Conservation (phyloP, 2,113 vertebrate species). For the Corynorhinus townsendii region DNA sequence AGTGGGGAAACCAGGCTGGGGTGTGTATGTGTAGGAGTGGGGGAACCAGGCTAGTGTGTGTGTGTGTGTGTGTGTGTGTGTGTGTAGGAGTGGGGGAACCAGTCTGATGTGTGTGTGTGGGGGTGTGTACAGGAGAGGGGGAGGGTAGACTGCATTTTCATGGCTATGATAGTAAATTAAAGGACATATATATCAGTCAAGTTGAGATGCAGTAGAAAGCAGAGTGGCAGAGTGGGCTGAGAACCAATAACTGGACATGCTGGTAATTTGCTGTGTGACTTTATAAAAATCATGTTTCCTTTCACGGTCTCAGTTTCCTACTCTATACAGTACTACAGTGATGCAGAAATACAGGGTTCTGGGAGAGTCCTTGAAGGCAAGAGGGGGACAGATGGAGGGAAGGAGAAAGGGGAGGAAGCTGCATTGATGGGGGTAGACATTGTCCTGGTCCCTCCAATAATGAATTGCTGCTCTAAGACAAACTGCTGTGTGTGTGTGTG, state of each 20-base stretch:
- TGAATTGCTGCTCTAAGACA: neutral
- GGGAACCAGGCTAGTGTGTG: too few relatives aligned
- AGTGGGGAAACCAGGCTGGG: too few relatives aligned
- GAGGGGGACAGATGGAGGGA: neutral
- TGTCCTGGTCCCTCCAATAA: neutral
- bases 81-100: neutral
- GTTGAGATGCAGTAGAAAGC: neutral
- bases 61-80: neutral
- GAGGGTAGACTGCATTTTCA: neutral
- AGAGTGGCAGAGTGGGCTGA: neutral
- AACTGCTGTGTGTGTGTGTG: neutral
- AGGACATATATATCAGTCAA: neutral
- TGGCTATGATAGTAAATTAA: neutral
- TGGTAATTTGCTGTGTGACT: neutral
- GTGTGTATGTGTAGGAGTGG: neutral
- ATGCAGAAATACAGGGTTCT: neutral
- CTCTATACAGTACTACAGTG: neutral
- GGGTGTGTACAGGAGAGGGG: neutral
- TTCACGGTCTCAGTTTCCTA: neutral
- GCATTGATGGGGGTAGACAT: fast-evolving
- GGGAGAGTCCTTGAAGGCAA: neutral
- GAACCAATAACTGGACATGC: neutral
- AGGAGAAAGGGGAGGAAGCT: neutral
- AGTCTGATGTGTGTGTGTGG: neutral
- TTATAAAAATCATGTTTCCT: neutral